phyloP scores from a whole-genome alignment of 2,113 vertebrate genomes.

The Smithornis capensis region DNA sequence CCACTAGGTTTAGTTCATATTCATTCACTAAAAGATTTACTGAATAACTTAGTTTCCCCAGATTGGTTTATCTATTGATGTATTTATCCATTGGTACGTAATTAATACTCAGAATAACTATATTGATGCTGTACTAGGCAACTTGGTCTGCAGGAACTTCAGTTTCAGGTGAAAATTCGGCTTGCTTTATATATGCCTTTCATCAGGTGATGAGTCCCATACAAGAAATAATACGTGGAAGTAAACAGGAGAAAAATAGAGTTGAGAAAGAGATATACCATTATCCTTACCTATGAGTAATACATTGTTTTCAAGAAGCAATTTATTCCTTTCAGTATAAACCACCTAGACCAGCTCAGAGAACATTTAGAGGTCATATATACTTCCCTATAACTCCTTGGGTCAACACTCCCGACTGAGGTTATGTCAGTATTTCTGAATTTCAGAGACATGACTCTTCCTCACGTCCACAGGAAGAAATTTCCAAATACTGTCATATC shows the following conservation, averaged over 20 bases:
- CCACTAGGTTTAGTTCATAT: background rate
- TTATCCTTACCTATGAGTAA: background rate
- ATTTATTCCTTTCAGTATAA: background rate
- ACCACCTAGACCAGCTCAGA: background rate
- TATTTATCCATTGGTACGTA: background rate
- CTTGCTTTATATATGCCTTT: background rate
- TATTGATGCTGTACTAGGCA: background rate
- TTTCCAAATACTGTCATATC: background rate
- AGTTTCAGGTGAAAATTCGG: background rate
- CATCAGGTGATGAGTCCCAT: background rate
- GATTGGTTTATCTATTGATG: background rate
- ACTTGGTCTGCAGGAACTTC: background rate
- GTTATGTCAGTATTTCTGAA: background rate
- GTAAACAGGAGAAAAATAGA: background rate
- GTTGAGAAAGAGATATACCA: background rate
- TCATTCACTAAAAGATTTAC: background rate
- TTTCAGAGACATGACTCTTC: background rate
- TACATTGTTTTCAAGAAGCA: background rate
- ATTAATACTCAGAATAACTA: background rate
- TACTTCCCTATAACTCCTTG: background rate
- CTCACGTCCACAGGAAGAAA: background rate
- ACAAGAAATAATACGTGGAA: background rate
- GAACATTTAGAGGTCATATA: background rate
- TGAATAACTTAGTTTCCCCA: background rate
- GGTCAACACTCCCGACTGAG: background rate